Percentiles rank a stretch among this genome's conserved stretches.
Conservation (phyloP, 2,113 vertebrate genomes). For the Chelonoidis abingdonii region DNA sequence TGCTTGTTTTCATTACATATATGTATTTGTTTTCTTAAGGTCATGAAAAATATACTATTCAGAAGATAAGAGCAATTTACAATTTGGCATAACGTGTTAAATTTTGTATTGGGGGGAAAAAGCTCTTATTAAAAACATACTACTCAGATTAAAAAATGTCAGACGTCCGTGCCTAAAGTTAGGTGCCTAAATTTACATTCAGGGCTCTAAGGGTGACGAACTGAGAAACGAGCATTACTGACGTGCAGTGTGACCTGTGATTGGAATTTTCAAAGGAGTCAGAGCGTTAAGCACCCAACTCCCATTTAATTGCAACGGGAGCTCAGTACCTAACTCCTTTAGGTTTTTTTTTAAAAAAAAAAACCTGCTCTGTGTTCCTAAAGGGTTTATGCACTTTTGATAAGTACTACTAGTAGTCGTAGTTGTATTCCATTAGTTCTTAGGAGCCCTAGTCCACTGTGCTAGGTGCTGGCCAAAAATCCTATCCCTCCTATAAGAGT, state of each 20-base stretch:
- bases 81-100: neutral
- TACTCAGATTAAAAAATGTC: neutral
- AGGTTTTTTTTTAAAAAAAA: neutral
- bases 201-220: rapidly evolving
- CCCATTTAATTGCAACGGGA: rapidly evolving
- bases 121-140: neutral
- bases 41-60: rapidly evolving
- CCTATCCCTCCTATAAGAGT: rapidly evolving
- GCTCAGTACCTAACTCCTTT: neutral
- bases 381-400: rapidly evolving
- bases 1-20: neutral
- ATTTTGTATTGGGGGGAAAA: neutral
- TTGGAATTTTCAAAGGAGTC: neutral
- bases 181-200: neutral
- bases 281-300: rapidly evolving
- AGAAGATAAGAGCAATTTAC: neutral
- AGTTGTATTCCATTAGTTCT: neutral
- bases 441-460: neutral
- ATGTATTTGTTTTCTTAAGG: neutral
- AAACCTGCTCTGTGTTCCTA: neutral
- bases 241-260: rapidly evolving
- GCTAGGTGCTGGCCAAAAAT: neutral
- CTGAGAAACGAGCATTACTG: rapidly evolving
- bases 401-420: neutral
- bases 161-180: neutral